Evolutionary conservation across 1,140 invertebrate genomes (phyloP).

Genomic region (Pseudomyrmex gracilis): DNA sequence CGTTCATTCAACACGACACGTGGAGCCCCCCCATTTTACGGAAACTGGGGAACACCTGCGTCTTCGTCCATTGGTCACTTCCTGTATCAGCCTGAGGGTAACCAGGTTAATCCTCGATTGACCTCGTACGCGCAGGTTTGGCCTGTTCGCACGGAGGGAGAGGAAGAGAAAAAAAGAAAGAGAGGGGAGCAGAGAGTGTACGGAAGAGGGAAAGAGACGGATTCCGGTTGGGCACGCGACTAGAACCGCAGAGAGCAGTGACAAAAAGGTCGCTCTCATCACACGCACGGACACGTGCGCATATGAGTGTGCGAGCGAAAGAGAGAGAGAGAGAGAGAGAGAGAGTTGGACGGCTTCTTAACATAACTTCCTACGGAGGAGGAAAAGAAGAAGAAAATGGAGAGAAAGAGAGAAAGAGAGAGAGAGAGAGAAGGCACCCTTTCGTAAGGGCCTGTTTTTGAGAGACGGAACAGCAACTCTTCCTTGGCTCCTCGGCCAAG

Average conservation of each 20-base stretch:
- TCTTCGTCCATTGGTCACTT: constrained; percentile 65
- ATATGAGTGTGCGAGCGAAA: constrained; percentile 47
- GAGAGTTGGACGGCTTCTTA: constrained; percentile 66
- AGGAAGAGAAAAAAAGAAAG: constrained; percentile 60
- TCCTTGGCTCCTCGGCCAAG: constrained; percentile 53
- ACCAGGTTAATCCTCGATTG: constrained; percentile 82
- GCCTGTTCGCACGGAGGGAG: constrained; percentile 63
- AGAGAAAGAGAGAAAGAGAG: too few relatives aligned
- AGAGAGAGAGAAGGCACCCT: neutral
- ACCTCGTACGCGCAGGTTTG: constrained; percentile 72
- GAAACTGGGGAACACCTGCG: constrained; percentile 72
- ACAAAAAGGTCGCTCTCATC: constrained; percentile 77
- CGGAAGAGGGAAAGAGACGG: constrained; percentile 56
- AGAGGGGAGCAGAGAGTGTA: constrained; percentile 28
- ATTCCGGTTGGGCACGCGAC: constrained; percentile 82
- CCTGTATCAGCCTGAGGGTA: constrained; percentile 68
- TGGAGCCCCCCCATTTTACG: constrained; percentile 45
- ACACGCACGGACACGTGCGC: constrained; percentile 52
- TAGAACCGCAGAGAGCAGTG: constrained; percentile 71
- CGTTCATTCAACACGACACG: constrained; percentile 16
- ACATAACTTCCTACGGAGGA: constrained; percentile 66
- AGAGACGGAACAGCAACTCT: constrained; percentile 52
- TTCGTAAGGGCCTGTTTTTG: constrained; percentile 54
- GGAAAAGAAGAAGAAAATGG: neutral
- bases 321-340: too few relatives aligned